These are phyloP conservation scores for Pseudopleuronectes americanus DNA, from an alignment of 2,797 vertebrate genomes.

Conservation along the genomic window DNA sequence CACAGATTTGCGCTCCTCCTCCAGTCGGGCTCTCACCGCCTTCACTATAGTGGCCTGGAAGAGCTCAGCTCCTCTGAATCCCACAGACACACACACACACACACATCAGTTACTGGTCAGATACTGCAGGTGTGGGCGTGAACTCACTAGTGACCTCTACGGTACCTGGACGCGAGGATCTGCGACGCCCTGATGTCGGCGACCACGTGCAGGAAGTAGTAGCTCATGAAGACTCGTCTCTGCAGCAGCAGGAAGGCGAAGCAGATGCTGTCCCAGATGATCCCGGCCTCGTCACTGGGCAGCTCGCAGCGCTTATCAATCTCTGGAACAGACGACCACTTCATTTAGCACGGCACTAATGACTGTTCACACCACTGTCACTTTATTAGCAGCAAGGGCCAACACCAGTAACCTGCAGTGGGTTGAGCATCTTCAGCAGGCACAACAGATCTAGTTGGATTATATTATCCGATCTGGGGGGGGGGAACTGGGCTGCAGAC, in stretches of 20 bases:
- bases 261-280: constrained; percentile 99
- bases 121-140: neutral
- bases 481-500: no score
- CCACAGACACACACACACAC: constrained; percentile 27
- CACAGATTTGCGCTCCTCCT: constrained; percentile 98
- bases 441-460: neutral
- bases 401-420: neutral
- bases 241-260: constrained; percentile 97
- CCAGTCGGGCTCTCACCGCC: constrained; percentile 95
- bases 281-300: constrained; percentile 93
- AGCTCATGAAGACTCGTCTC: constrained; percentile 99
- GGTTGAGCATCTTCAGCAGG: neutral
- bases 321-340: constrained; percentile 25
- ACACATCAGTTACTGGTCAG: constrained; percentile 1
- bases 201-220: constrained; percentile 98
- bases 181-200: constrained; percentile 98
- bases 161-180: constrained; percentile 95
- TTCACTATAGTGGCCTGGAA: constrained; percentile 99
- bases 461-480: neutral
- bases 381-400: neutral
- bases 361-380: neutral
- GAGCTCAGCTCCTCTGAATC: constrained; percentile 94
- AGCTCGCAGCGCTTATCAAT: constrained; percentile 79
- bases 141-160: neutral
- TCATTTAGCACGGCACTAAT: neutral